Evolutionary conservation across 2,113 vertebrate genomes (phyloP).

Genomic region (Camelus bactrianus): DNA sequence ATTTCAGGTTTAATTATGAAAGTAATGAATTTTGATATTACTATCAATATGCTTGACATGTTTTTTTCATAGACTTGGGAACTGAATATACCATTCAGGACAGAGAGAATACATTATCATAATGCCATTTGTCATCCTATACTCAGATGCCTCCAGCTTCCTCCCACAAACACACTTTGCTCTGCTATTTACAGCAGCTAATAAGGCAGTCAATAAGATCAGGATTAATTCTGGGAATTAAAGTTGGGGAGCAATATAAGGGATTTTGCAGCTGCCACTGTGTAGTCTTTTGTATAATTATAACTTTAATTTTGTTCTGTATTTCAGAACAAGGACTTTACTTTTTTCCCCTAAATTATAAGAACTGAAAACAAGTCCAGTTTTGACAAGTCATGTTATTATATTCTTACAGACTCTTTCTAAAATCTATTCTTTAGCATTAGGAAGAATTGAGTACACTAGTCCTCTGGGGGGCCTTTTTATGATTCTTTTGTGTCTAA

Average conservation of each 20-base stretch:
- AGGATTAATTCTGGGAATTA: slow-evolving; percentile 48
- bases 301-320: slow-evolving; percentile 67
- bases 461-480: slow-evolving; percentile 30
- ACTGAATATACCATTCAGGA: not conserved
- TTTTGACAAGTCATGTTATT: slow-evolving; percentile 69
- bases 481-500: slow-evolving; percentile 71
- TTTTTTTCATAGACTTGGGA: slow-evolving; percentile 19
- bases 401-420: slow-evolving; percentile 63
- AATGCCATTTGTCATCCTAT: slow-evolving; percentile 14
- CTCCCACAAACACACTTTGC: slow-evolving; percentile 48
- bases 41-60: slow-evolving; percentile 48
- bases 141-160: slow-evolving; percentile 39
- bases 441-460: slow-evolving; percentile 60
- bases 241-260: slow-evolving; percentile 60
- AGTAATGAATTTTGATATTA: slow-evolving; percentile 52
- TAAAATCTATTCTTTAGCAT: slow-evolving; percentile 60
- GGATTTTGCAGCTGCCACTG: slow-evolving; percentile 64
- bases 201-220: slow-evolving; percentile 76
- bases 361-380: slow-evolving; percentile 55
- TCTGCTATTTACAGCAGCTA: slow-evolving; percentile 76
- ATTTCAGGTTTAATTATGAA: slow-evolving; percentile 63
- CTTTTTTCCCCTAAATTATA: slow-evolving; percentile 62
- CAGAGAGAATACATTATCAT: not conserved
- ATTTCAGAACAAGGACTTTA: slow-evolving; percentile 57
- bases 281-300: slow-evolving; percentile 70